phyloP scores from a whole-genome alignment of 2,888 invertebrate genomes.

The Ligdia adustata region DNA sequence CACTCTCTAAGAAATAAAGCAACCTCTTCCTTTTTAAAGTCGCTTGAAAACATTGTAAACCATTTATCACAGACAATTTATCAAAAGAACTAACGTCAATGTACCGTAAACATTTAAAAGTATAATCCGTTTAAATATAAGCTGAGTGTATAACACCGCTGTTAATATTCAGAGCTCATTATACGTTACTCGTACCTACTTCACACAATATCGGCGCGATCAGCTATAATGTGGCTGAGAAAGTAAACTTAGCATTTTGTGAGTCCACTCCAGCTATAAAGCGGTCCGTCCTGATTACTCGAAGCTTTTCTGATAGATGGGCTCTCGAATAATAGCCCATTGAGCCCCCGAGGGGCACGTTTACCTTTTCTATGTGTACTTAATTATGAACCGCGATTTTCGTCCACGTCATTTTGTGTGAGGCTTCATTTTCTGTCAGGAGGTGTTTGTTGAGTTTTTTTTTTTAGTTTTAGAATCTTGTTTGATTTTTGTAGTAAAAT shows the following conservation, averaged over 20 bases:
- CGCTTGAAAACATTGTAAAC: too few relatives aligned
- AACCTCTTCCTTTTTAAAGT: too few relatives aligned
- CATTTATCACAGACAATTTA: too few relatives aligned
- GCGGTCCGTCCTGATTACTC: slow-evolving; percentile 59
- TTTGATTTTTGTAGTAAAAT: too few relatives aligned
- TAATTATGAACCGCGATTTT: slow-evolving; percentile 36
- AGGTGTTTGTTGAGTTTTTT: too few relatives aligned
- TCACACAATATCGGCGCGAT: slow-evolving; percentile 17
- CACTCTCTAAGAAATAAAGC: too few relatives aligned
- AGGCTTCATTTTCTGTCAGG: slow-evolving; percentile 14
- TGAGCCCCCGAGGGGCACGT: slow-evolving; percentile 46
- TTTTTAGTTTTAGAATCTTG: too few relatives aligned
- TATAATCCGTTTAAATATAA: too few relatives aligned
- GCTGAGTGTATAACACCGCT: too few relatives aligned
- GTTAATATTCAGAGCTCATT: background rate
- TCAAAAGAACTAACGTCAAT: too few relatives aligned
- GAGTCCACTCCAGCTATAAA: slow-evolving; percentile 37
- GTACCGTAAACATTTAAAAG: too few relatives aligned
- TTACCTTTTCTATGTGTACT: slow-evolving; percentile 38
- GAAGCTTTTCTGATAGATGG: slow-evolving; percentile 70
- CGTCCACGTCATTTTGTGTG: slow-evolving; percentile 25
- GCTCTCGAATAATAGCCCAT: slow-evolving; percentile 69
- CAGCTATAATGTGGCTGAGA: slow-evolving; percentile 24
- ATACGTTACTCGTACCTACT: background rate
- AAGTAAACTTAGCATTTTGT: slow-evolving; percentile 37